Conservation (phyloP, 2,888 invertebrate species). For the Melieria omissa region DNA sequence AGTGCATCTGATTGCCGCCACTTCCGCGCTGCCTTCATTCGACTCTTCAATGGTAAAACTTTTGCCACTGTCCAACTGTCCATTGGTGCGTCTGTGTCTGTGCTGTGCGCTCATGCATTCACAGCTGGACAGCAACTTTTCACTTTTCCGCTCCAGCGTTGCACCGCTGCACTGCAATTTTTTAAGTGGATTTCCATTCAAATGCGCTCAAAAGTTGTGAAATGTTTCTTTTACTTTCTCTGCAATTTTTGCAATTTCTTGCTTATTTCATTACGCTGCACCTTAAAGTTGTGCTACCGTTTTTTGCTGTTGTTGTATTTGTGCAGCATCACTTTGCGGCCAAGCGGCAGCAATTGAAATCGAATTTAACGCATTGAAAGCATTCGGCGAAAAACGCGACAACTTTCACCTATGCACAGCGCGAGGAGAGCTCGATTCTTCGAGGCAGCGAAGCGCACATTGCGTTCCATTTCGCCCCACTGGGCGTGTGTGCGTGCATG, state of each 20-base stretch:
- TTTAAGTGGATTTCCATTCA: constrained; percentile 43
- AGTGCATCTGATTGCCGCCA: background rate
- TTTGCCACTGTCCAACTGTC: background rate
- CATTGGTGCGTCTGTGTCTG: background rate
- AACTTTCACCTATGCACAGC: background rate
- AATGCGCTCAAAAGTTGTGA: constrained; percentile 34
- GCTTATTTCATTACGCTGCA: background rate
- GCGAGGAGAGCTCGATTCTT: background rate
- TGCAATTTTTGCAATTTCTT: background rate
- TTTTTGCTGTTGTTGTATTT: too few relatives aligned
- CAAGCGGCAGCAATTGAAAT: constrained; percentile 38
- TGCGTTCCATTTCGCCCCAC: background rate
- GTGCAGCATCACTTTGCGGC: background rate
- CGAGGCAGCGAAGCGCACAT: background rate
- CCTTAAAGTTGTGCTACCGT: too few relatives aligned
- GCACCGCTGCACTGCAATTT: background rate
- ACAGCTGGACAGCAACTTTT: too few relatives aligned
- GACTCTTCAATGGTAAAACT: background rate
- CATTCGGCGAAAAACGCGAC: constrained; percentile 32
- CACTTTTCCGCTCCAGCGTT: too few relatives aligned
- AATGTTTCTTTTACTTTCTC: background rate
- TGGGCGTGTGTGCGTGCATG: background rate
- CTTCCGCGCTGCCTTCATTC: background rate
- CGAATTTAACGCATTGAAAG: constrained; percentile 47
- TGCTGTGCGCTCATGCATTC: background rate